Base-by-base conservation (phyloP, 1,140 invertebrate species). In the Lerema accius region DNA sequence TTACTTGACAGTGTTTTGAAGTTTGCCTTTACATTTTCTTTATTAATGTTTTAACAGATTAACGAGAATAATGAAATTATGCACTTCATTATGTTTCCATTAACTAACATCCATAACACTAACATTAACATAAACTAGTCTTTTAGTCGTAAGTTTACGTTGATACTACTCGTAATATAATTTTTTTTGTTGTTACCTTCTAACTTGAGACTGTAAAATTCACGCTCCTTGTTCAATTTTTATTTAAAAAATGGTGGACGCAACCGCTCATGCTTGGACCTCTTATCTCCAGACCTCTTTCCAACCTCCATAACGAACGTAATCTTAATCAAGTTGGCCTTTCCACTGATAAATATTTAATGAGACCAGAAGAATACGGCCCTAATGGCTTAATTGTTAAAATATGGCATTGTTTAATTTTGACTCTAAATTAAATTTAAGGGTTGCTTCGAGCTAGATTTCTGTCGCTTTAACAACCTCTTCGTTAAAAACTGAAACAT, bases 291-390 rank as follows among this genome's bases (percentile, higher is more conserved):
- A 4, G 13, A 15, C 28, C 32, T 46, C 48, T 58, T 50, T 23
- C 53, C 37, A 40, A 35, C 46, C 43, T 63, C 43, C 45, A 62
- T 77, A 80, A 82, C 72, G 69, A 76, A 80, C 72, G 69, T 73
- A 82, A 83, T 82, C 76, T 77, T 78, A 78, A 83, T 78, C 70
- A 65, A 43, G 63, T 65, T 75, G 70, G 67, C 78, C 76, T 78
- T 73, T 84, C 73, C 71, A 62, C 65, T 63, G 64, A 67, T 73
- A 80, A 83, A 84, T 80, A 78, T 78, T 87, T 87, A 81, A 81
- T 75, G 76, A 68, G 76, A 73, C 61, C 73, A 67, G 1, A 56
- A 67, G 72, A 77, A 69, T 74, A 62, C 32, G 62, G 43, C 59
- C 56, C 70, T 78, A 80, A 84, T 68, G 56, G 69, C 72, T 82